Evolutionary conservation across 2,888 invertebrate species (phyloP), one percentile per base, ranked within the genome.

Genomic region (Anoncus sp.): DNA sequence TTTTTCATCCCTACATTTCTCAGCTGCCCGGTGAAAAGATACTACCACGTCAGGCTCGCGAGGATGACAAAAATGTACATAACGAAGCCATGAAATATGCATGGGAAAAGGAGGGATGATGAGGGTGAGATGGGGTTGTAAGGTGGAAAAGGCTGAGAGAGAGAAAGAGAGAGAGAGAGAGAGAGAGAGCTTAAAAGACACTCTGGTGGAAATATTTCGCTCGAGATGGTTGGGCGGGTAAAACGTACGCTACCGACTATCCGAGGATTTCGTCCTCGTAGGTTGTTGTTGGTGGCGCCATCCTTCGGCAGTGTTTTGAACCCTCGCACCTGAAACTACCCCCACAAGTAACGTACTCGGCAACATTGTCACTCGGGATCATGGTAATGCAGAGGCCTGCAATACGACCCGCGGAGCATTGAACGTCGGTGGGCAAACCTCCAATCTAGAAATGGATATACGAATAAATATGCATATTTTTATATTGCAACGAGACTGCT

Each of bases 1-100:
- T 74, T 77, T 45, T 38, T 69, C 70, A 9, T 70, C 45, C 35
- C 62, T 27, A n/a, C 67, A 47, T 65, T 75, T 69, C 45, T 57
- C 75, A 31, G 40, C 67, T 40, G 57, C 47, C 72, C 45, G 18
- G 38, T 43, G 51, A 67, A 63, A 69, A 75, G 67, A 59, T 51
- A 67, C 75, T 72, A 27, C 45, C 60, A n/a, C 22, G 57, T 69
- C 75, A 63, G 72, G 57, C 62, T 75, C 27, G 35, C 24, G 49
- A 51, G 55, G 45, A 75, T 59, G 75, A 79, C 79, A 75, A 72
- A 79, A 79, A 72, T 79, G 67, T 75, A 75, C 72, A 79, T 75
- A 79, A 75, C 72, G 72, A 79, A 67, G 67, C 75, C 49, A 79
- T 79, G 75, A 79, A 79, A 79, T 79, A 79, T 79, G 79, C 72